Conservation (phyloP, 2,888 invertebrate genomes). For the Proisotoma minuta region DNA sequence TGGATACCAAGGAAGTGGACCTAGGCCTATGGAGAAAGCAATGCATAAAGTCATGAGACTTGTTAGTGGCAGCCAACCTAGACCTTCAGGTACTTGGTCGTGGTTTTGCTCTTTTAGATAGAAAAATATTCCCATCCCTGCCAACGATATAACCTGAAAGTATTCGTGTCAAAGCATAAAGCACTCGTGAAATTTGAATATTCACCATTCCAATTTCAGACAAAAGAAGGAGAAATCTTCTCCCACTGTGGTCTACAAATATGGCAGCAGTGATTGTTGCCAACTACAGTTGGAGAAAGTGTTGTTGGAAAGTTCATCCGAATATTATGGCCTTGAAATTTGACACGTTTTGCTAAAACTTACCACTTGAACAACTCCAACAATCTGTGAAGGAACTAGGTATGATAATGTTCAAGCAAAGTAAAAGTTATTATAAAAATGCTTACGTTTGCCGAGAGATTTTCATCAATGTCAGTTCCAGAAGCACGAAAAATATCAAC, state of each 20-base stretch:
- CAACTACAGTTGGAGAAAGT: no score
- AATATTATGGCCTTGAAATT: no score
- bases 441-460: conserved; percentile 59
- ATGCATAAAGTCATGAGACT: conserved; percentile 72
- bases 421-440: no score
- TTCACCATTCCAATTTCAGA: conserved; percentile 71
- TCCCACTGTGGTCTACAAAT: conserved; percentile 76
- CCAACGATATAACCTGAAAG: conserved; percentile 63
- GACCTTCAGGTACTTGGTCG: conserved; percentile 49
- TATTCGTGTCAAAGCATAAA: no score
- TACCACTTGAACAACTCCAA: conserved; percentile 57
- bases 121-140: conserved; percentile 69
- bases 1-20: conserved; percentile 49
- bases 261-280: conserved; percentile 57
- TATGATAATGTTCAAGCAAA: no score
- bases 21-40: conserved; percentile 74
- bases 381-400: no score
- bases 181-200: no score
- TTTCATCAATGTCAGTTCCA: conserved; percentile 57
- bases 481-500: conserved; percentile 70
- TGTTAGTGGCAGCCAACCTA: conserved; percentile 69
- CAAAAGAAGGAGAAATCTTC: conserved; percentile 69
- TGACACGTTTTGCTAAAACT: no score
- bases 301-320: no score
- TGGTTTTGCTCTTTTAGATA: conserved; percentile 52